Evolutionary conservation across 2,797 vertebrate genomes (phyloP).

Genomic region (Myotis vivesi): DNA sequence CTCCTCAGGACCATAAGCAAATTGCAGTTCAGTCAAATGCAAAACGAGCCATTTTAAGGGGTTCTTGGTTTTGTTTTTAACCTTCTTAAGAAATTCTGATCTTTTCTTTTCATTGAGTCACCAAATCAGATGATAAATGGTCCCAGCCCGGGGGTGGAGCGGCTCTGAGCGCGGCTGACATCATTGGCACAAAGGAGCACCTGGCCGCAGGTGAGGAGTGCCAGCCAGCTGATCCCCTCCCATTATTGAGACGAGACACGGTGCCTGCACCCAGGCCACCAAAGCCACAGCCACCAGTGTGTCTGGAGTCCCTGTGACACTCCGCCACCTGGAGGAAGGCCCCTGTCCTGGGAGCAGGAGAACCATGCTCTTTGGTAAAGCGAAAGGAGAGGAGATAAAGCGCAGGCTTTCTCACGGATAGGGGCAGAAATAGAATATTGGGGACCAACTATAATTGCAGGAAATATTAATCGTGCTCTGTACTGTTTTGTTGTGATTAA

Average conservation of each 20-base stretch:
- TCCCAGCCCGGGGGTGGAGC: neutral
- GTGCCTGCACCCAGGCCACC: neutral
- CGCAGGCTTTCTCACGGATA: neutral
- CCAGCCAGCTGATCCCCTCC: neutral
- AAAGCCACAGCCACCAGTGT: neutral
- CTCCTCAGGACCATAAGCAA: neutral
- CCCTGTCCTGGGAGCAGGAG: neutral
- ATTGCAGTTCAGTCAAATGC: neutral
- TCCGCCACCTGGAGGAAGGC: neutral
- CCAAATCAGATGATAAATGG: neutral
- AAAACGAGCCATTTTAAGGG: neutral
- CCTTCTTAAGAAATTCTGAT: slow-evolving; percentile 1
- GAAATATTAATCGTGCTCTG: too few relatives aligned
- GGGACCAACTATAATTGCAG: too few relatives aligned
- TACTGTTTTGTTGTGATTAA: too few relatives aligned
- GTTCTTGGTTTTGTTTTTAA: neutral
- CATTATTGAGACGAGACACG: accelerated
- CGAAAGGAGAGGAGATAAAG: neutral
- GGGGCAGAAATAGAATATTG: too few relatives aligned
- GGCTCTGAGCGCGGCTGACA: neutral
- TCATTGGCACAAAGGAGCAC: neutral
- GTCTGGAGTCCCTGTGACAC: neutral
- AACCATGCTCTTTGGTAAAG: neutral
- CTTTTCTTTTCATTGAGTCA: neutral
- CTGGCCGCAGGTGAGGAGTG: neutral